phyloP scores from a whole-genome alignment of 1,140 invertebrate species.

The Belonocnema kinseyi region DNA sequence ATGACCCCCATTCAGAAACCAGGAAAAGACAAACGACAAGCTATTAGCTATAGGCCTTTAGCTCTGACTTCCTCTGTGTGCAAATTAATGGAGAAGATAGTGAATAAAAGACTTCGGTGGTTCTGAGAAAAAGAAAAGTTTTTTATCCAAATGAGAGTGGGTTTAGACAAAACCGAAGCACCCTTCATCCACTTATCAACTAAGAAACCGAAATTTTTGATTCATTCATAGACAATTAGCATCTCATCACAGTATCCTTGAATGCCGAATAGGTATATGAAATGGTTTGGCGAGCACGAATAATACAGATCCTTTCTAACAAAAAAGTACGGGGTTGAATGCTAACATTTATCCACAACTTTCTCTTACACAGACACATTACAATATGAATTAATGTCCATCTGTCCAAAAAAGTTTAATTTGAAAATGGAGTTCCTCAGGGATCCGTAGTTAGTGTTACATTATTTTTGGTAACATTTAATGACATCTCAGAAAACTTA shows the following conservation, averaged over 20 bases:
- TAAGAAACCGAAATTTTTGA: conserved; percentile 47
- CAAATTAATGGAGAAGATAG: conserved; percentile 63
- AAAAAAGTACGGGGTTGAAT: too few species aligned
- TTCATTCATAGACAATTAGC: conserved; percentile 45
- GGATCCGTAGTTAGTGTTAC: too few species aligned
- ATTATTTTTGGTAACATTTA: too few species aligned
- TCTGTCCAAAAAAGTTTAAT: too few species aligned
- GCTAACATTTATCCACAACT: too few species aligned
- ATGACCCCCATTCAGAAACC: conserved; percentile 64
- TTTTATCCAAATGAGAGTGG: conserved; percentile 37
- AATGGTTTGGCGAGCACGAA: conserved; percentile 45
- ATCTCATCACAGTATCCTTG: too few species aligned
- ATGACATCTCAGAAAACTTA: too few species aligned
- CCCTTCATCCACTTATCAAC: conserved; percentile 42
- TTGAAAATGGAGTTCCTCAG: too few species aligned
- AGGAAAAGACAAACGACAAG: conserved; percentile 58
- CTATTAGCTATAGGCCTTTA: conserved; percentile 61
- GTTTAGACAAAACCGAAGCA: conserved; percentile 48
- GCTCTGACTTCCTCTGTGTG: conserved; percentile 53
- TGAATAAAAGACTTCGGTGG: too few species aligned
- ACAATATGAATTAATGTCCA: conserved; percentile 31
- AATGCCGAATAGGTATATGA: conserved; percentile 58
- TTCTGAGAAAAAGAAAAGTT: conserved; percentile 45
- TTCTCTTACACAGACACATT: too few species aligned
- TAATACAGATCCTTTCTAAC: too few species aligned